phyloP scores from a whole-genome alignment of 2,113 vertebrate genomes.

The Camelus bactrianus region DNA sequence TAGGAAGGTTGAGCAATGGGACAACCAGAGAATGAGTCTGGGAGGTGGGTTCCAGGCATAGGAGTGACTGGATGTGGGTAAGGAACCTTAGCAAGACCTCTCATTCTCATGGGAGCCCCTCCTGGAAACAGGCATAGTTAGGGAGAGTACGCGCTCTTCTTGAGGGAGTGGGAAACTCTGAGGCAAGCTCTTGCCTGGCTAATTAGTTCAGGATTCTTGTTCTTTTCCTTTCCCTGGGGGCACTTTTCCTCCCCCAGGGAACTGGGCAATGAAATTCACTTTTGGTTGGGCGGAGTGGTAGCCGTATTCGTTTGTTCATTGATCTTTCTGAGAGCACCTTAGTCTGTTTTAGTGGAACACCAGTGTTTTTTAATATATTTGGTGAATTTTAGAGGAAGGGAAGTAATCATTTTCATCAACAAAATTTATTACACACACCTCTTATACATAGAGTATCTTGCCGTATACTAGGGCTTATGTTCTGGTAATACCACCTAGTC shows the following conservation, averaged over 20 bases:
- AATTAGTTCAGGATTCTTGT: background rate
- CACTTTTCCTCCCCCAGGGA: constrained; percentile 5
- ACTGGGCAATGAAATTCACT: constrained; percentile 18
- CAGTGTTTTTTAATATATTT: background rate
- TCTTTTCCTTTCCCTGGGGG: background rate
- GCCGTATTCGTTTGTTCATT: background rate
- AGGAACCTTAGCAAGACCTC: background rate
- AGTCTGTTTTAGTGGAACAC: background rate
- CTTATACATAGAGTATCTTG: background rate
- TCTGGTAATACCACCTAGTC: background rate
- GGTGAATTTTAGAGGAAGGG: background rate
- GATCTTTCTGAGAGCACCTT: background rate
- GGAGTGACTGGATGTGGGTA: background rate
- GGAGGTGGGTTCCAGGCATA: background rate
- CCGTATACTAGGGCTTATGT: background rate
- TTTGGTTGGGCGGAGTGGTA: background rate
- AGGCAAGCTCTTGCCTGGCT: background rate
- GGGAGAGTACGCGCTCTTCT: background rate
- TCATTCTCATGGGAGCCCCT: background rate
- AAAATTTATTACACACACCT: background rate
- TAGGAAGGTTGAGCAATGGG: background rate
- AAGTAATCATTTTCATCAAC: background rate
- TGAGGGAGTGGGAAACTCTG: background rate
- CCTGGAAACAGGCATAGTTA: background rate
- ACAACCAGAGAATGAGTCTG: background rate